Conservation (phyloP, 2,888 invertebrate genomes). For the Nemotelus pantherinus region DNA sequence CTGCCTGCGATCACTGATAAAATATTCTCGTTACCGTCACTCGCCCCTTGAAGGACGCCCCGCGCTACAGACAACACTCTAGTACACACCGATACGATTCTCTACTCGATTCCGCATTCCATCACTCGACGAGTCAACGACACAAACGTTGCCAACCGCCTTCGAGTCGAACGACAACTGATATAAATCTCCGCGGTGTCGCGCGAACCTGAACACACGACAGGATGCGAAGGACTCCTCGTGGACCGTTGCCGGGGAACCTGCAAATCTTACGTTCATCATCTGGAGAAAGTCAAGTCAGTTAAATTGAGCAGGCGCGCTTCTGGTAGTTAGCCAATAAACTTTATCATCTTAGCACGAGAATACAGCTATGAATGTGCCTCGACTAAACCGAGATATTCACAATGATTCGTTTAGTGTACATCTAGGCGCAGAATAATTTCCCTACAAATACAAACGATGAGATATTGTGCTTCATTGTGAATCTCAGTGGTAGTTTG, state of each 20-base stretch:
- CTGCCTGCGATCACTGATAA: constrained; percentile 38
- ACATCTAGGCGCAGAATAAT: constrained; percentile 24
- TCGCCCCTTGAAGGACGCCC: constrained; percentile 4
- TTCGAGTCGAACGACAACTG: constrained; percentile 49
- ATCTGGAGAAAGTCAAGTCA: constrained; percentile 9
- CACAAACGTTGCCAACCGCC: constrained; percentile 31
- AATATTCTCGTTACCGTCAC: not conserved
- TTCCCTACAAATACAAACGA: not conserved
- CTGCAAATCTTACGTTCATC: constrained; percentile 21
- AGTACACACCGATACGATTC: not conserved
- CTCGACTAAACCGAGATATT: constrained; percentile 11
- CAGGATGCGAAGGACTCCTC: constrained; percentile 44
- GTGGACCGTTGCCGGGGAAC: constrained; percentile 21
- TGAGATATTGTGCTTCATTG: too few relatives aligned
- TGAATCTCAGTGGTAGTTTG: too few relatives aligned
- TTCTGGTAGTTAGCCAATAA: not conserved
- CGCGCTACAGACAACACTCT: not conserved
- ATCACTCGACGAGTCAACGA: not conserved
- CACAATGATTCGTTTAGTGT: constrained; percentile 2
- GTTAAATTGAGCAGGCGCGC: constrained; percentile 26
- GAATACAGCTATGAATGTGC: constrained; percentile 33
- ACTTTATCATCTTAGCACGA: constrained; percentile 8
- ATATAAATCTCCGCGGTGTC: constrained; percentile 48
- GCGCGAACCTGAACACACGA: constrained; percentile 13
- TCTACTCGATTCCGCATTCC: constrained; percentile 29